phyloP scores from a whole-genome alignment of 1,140 invertebrate species.

The Calosoma granatense region DNA sequence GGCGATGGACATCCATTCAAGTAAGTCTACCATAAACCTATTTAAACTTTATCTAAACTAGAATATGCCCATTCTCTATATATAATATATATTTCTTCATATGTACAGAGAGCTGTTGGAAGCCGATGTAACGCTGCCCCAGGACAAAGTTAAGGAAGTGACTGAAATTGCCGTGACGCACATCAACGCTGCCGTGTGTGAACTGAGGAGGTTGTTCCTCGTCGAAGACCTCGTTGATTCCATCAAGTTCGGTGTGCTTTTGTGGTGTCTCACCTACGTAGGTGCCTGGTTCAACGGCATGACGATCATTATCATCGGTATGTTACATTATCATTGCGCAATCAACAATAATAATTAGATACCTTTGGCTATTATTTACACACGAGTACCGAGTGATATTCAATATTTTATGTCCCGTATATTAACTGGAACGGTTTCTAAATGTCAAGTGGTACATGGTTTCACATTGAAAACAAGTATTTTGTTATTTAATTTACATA shows the following conservation, averaged over 20 bases:
- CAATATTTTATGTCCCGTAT: too few relatives aligned
- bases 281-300: conserved; percentile 98
- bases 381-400: too few relatives aligned
- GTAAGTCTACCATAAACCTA: conserved; percentile 44
- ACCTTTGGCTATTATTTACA: too few relatives aligned
- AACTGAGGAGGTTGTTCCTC: conserved; percentile 86
- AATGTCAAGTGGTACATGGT: too few relatives aligned
- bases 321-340: too few relatives aligned
- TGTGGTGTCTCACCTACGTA: conserved; percentile 93
- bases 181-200: conserved; percentile 64
- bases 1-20: conserved; percentile 96
- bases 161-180: conserved; percentile 75
- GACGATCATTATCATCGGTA: conserved; percentile 89
- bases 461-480: too few relatives aligned
- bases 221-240: conserved; percentile 95
- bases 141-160: conserved; percentile 79
- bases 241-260: conserved; percentile 81
- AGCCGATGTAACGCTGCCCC: conserved; percentile 69
- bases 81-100: conserved; percentile 9
- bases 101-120: conserved; percentile 73
- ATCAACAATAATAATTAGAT: too few relatives aligned
- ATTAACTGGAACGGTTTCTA: too few relatives aligned
- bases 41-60: conserved; percentile 3
- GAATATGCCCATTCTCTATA: conserved; percentile 10
- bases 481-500: too few relatives aligned